Conservation (phyloP, 2,888 invertebrate genomes). For the Tolmerus cingulatus region DNA sequence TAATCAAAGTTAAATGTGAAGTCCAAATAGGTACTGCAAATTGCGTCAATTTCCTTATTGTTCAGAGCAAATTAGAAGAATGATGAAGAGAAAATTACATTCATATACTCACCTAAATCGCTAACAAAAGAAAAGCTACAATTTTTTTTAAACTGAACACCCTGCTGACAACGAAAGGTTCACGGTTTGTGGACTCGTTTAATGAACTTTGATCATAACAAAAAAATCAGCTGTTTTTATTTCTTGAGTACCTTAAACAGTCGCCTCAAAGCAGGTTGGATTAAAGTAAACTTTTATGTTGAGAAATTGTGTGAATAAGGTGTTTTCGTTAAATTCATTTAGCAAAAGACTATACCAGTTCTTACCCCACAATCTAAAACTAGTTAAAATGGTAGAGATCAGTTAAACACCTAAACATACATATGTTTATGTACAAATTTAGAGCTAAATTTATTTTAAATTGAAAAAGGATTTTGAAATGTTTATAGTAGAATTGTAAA, state of each 20-base stretch:
- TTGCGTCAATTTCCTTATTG: neutral
- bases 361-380: neutral
- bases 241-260: neutral
- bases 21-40: neutral
- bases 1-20: neutral
- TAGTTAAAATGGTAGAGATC: neutral
- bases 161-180: neutral
- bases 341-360: neutral
- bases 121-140: neutral
- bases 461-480: neutral
- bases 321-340: neutral
- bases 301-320: neutral
- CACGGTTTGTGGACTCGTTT: neutral
- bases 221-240: neutral
- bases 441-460: neutral
- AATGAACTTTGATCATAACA: neutral
- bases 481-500: neutral
- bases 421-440: neutral
- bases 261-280: neutral
- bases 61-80: neutral
- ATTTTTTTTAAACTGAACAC: neutral
- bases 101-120: neutral
- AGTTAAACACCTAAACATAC: neutral
- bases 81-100: neutral
- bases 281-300: neutral